Evolutionary conservation across 2,888 invertebrate species (phyloP), one percentile per base, ranked within the genome.

Genomic region (Ectobius pallidus): DNA sequence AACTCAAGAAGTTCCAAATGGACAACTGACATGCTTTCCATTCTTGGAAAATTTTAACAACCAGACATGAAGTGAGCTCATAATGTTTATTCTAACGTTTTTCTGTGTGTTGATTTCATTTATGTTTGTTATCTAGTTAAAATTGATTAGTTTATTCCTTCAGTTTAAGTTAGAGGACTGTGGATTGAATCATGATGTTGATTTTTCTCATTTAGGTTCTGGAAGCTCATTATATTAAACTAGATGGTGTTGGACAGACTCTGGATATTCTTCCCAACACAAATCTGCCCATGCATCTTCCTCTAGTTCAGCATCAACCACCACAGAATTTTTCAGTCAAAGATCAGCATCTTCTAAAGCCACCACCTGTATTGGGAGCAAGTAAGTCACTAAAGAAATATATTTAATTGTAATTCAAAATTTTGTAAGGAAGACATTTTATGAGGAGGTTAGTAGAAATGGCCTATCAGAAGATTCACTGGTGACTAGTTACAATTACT

Each of bases 281-380:
- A 42, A 94, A 96, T 87, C 85, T 95, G 80, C 93, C 95, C 9
- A 89, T 92, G 73, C 93, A 94, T 83, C 87, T 96, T 80, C 94
- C 95, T 1, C 88, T 93, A 74, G 88, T 94, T 69, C 92, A 92
- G 80, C 92, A 94, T 81, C 92, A 93, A 80, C 93, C 93, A 61
- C 91, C 93, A 34, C 90, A 93, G 72, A 93, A 92, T 85, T 93
- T 94, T 83, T 92, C 93, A 80, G 92, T 94, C 74, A 96, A 96
- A 81, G 96, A 97, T 85, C 96, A 96, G 79, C 95, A 97, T 82
- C 85, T 97, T 76, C 85, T 98, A 72, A 96, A 96, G 82, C 96
- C 96, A n/a, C 97, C 96, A 0, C 91, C 92, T 73, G 93, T 94
- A 16, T 90, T 96, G 89, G 93, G 92, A 80, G 92, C 92, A 77